phyloP scores from a whole-genome alignment of 2,113 vertebrate species.

The Formicarius rufipectus region DNA sequence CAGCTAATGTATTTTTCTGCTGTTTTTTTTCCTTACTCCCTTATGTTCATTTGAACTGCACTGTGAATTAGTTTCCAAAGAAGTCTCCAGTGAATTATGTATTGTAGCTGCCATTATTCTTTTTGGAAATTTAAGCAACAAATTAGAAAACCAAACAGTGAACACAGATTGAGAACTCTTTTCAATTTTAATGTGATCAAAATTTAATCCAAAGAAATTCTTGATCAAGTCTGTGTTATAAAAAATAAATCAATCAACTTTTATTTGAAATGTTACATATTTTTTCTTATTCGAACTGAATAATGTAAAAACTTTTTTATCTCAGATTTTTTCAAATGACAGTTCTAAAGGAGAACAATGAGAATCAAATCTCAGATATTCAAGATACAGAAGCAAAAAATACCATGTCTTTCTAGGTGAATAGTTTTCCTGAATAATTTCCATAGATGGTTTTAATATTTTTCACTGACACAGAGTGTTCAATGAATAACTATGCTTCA shows the following conservation, averaged over 20 bases:
- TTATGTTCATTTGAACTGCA: not conserved
- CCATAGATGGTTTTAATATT: not conserved
- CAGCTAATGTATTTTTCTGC: not conserved
- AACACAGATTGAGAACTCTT: not conserved
- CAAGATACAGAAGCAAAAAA: not conserved
- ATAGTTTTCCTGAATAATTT: not conserved
- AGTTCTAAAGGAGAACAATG: not conserved
- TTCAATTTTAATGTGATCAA: not conserved
- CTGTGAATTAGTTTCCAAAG: not conserved
- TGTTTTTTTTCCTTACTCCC: not conserved
- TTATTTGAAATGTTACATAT: not conserved
- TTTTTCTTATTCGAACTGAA: constrained; percentile 19
- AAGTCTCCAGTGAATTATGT: not conserved
- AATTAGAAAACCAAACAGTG: not conserved
- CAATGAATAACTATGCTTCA: not conserved
- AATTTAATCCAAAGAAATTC: not conserved
- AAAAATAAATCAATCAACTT: not conserved
- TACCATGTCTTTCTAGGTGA: not conserved
- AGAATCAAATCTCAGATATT: not conserved
- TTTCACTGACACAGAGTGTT: not conserved
- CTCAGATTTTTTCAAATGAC: not conserved
- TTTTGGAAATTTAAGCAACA: not conserved
- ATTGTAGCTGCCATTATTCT: not conserved
- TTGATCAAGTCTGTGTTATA: not conserved
- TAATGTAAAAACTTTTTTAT: constrained; percentile 2